These are phyloP conservation scores for Eulemur albifrons DNA, from an alignment of 2,797 vertebrate genomes.

Conservation along the genomic window DNA sequence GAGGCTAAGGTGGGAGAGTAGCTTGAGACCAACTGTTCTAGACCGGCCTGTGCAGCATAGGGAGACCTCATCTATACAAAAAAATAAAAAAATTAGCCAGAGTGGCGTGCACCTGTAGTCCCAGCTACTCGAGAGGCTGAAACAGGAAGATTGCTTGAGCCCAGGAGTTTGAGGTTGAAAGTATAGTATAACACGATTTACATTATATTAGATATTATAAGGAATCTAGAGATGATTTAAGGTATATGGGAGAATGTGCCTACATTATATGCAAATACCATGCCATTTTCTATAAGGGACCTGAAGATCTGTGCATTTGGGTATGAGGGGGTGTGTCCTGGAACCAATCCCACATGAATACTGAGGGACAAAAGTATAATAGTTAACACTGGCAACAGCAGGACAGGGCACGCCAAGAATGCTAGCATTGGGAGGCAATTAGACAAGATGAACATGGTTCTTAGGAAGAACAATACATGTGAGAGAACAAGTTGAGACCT, in stretches of 20 bases:
- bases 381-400: not conserved
- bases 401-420: not conserved
- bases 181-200: too few relatives aligned
- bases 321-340: not conserved
- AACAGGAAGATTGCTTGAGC: too few relatives aligned
- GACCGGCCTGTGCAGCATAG: too few relatives aligned
- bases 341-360: not conserved
- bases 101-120: too few relatives aligned
- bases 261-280: not conserved
- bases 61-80: too few relatives aligned
- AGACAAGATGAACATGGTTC: not conserved
- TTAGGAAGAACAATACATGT: not conserved
- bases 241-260: not conserved
- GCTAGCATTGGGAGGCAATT: not conserved
- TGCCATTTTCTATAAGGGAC: not conserved
- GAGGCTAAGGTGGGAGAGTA: too few relatives aligned
- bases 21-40: too few relatives aligned
- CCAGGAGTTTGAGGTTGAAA: too few relatives aligned
- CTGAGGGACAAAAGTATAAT: not conserved
- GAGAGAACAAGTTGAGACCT: not conserved
- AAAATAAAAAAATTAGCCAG: too few relatives aligned
- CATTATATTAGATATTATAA: too few relatives aligned
- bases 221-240: not conserved
- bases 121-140: too few relatives aligned
- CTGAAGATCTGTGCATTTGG: not conserved